phyloP scores from a whole-genome alignment of 2,888 invertebrate genomes.

The Dioctria rufipes region DNA sequence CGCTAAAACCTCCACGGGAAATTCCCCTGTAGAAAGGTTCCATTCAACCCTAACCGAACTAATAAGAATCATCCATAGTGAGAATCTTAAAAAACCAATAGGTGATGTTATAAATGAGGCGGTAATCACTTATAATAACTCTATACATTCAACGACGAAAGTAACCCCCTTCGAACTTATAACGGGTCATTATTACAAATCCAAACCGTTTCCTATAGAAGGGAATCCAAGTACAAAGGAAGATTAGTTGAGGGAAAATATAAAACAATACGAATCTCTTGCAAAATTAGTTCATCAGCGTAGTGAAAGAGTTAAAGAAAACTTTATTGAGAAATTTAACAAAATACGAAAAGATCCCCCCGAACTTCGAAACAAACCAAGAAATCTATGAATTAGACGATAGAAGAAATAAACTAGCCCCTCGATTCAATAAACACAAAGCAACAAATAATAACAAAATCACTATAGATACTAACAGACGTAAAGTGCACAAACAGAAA shows the following conservation, averaged over 20 bases:
- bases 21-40: neutral
- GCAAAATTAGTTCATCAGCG: too few species aligned
- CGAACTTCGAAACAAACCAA: too few species aligned
- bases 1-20: neutral
- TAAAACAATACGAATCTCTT: neutral
- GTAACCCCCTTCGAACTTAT: constrained; percentile 57
- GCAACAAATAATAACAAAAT: too few species aligned
- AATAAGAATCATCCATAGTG: neutral
- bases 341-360: too few species aligned
- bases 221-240: too few species aligned
- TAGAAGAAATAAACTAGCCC: too few species aligned
- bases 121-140: constrained; percentile 52
- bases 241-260: too few species aligned
- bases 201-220: neutral
- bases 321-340: too few species aligned
- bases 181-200: constrained; percentile 43
- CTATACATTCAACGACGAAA: constrained; percentile 56
- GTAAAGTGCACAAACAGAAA: neutral
- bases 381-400: too few species aligned
- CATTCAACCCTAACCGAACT: neutral
- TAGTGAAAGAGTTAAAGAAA: too few species aligned
- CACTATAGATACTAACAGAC: neutral
- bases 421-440: too few species aligned
- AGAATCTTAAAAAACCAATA: neutral
- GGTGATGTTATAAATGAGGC: neutral